Base-by-base conservation (phyloP, 2,797 vertebrate genomes). In the Vireo griseus region DNA sequence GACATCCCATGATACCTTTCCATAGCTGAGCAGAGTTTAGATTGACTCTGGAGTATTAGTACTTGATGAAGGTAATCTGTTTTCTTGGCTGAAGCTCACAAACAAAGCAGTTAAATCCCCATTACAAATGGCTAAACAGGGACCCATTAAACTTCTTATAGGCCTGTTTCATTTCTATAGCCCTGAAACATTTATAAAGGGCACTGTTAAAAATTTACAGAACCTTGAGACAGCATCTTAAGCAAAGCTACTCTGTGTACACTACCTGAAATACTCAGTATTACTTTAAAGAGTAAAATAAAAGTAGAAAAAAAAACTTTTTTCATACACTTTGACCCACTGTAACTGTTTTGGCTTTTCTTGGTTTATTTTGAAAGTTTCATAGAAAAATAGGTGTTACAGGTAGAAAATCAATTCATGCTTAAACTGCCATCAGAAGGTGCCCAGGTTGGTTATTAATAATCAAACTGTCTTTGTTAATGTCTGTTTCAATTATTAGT, bases 41-140 rank as follows among this genome's bases (percentile, higher is more conserved):
- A 96, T 95, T 90, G 96, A 97, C 97, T 98, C 95, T 77, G 86
- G 97, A 95, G 96, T 96, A 97, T 97, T 97, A 97, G 92, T 85
- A 97, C 96, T 97, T 97, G 97, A 98, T 98, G 97, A 98, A 98
- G 98, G 98, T 98, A 98, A 98, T 98, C 98, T 98, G 97, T 98
- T 98, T 98, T 98, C 96, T 98, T 97, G 97, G 97, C 98, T 97
- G 97, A 97, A 95, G 89, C 97, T 97, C 97, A 98, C 97, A 98
- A 98, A 98, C 98, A 98, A 98, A 98, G 97, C 97, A 98, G 97
- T 98, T 98, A 98, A 98, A 97, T 97, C 95, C 96, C 96, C 97
- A 98, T 98, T 98, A 97, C 97, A 97, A 98, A 98, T 97, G 92
- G 94, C 95, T 97, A 96, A 96, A 95, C 88, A 90, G 97, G 97